phyloP scores from a whole-genome alignment of 2,797 vertebrate genomes.

The Crypturellus tataupa region DNA sequence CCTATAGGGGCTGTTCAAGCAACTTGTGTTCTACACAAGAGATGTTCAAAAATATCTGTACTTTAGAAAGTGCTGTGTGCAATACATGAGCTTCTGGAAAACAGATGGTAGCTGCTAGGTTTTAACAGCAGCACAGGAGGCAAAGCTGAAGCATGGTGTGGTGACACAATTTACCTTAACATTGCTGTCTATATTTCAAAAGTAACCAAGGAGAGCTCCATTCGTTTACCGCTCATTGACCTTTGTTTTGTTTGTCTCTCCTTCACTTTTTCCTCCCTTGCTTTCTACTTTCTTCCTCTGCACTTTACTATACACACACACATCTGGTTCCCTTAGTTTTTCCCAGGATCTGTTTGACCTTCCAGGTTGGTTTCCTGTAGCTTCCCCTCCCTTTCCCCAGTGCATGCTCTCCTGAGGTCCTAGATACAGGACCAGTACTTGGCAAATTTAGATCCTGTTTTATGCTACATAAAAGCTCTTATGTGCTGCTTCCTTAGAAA shows the following conservation, averaged over 20 bases:
- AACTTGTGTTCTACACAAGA: neutral
- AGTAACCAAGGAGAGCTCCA: neutral
- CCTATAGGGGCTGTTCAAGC: neutral
- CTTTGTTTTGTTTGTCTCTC: neutral
- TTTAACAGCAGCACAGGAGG: neutral
- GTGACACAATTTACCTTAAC: neutral
- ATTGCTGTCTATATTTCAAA: neutral
- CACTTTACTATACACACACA: neutral
- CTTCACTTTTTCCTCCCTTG: neutral
- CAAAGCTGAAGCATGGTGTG: neutral
- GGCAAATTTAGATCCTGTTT: neutral
- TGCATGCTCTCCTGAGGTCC: neutral
- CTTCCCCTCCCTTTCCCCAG: neutral
- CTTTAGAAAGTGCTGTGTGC: neutral
- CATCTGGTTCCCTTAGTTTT: accelerated
- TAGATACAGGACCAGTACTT: neutral
- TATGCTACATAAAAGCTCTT: neutral
- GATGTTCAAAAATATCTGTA: neutral
- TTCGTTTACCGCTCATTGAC: neutral
- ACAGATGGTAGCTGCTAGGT: neutral
- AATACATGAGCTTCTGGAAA: neutral
- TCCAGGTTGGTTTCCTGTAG: neutral
- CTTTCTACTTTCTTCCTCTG: neutral
- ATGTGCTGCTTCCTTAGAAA: neutral
- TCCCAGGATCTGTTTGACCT: neutral